These are phyloP conservation scores for Acanthis flammea DNA, from an alignment of 2,797 vertebrate genomes.

Conservation along the genomic window DNA sequence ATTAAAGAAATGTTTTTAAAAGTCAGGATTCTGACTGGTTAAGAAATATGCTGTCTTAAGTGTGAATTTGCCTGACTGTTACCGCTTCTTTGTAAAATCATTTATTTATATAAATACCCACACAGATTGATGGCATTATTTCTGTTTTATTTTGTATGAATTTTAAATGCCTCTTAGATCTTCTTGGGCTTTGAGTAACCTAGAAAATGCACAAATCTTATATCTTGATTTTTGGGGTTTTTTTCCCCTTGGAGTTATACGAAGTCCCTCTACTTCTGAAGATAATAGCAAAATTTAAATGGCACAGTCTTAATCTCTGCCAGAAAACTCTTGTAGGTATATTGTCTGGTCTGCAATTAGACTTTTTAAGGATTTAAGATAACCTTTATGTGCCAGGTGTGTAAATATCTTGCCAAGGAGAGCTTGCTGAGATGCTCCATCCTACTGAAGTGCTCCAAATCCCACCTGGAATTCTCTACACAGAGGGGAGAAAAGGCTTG, in stretches of 20 bases:
- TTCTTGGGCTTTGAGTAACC: background rate
- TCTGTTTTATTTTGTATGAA: background rate
- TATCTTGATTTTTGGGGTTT: background rate
- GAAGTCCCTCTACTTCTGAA: background rate
- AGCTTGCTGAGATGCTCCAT: background rate
- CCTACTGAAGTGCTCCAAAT: background rate
- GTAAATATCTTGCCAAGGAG: background rate
- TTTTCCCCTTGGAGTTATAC: background rate
- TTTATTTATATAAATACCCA: background rate
- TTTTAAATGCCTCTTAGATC: background rate
- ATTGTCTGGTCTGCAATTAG: background rate
- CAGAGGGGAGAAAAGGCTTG: background rate
- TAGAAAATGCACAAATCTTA: background rate
- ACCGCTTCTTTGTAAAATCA: background rate
- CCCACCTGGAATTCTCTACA: background rate
- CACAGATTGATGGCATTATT: background rate
- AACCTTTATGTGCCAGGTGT: background rate
- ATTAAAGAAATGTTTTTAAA: background rate
- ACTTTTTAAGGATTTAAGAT: background rate
- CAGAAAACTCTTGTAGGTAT: background rate
- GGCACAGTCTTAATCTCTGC: background rate
- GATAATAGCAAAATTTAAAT: background rate
- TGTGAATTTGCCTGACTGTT: slow-evolving; percentile 27
- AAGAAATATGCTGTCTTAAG: slow-evolving; percentile 31
- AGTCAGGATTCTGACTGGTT: background rate